phyloP scores from a whole-genome alignment of 2,113 vertebrate species.

The Ophthalmolycus amberensis region DNA sequence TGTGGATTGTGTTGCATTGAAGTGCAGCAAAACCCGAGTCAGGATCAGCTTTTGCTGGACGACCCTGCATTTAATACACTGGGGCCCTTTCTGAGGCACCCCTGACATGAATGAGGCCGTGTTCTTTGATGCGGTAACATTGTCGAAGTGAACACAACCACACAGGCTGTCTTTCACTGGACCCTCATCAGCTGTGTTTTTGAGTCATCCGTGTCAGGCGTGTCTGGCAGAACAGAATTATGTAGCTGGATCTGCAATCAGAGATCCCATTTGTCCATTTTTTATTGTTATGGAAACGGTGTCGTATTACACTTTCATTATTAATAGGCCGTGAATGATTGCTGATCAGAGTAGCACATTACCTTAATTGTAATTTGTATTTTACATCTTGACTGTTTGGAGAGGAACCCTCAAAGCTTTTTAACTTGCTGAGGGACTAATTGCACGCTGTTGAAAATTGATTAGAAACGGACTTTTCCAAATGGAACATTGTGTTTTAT shows the following conservation, averaged over 20 bases:
- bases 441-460: constrained; percentile 33
- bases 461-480: constrained; percentile 32
- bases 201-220: neutral
- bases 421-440: constrained; percentile 31
- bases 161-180: neutral
- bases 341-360: neutral
- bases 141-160: neutral
- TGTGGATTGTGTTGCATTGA: neutral
- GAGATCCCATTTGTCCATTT: neutral
- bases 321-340: neutral
- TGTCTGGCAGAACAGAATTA: neutral
- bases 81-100: neutral
- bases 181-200: neutral
- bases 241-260: neutral
- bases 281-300: neutral
- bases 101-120: neutral
- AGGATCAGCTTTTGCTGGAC: neutral
- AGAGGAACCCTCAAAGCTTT: neutral
- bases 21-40: neutral
- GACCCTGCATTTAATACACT: neutral
- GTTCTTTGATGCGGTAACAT: no score
- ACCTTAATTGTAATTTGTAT: neutral
- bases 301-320: neutral
- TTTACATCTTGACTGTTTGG: neutral
- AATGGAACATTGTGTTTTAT: constrained; percentile 8